Evolutionary conservation across 2,113 vertebrate genomes (phyloP).

Genomic region (Phocoena sinus): DNA sequence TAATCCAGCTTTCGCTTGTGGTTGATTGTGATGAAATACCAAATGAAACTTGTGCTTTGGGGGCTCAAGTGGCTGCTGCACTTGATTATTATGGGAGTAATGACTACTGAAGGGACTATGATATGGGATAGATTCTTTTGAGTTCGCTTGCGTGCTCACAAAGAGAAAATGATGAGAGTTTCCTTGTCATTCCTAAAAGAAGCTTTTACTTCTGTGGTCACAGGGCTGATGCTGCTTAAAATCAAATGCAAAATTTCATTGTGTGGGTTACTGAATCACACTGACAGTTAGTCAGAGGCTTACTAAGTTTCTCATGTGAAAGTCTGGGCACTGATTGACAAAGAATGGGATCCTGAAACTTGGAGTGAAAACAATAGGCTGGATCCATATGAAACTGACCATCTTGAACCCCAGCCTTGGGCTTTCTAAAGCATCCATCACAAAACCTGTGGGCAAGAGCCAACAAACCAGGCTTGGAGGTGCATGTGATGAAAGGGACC

Average conservation of each 20-base stretch:
- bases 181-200: constrained; percentile 11
- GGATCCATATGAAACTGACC: background rate
- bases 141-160: background rate
- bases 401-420: background rate
- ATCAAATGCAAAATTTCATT: constrained; percentile 11
- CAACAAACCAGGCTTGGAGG: background rate
- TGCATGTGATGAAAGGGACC: background rate
- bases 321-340: background rate
- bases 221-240: background rate
- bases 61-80: background rate
- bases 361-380: background rate
- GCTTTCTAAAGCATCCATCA: background rate
- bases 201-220: background rate
- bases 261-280: constrained; percentile 1
- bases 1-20: constrained; percentile 13
- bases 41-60: constrained; percentile 8
- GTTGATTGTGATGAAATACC: constrained; percentile 29
- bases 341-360: constrained; percentile 1
- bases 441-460: background rate
- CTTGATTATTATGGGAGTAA: constrained; percentile 41
- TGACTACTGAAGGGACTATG: background rate
- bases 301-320: background rate
- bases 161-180: constrained; percentile 49
- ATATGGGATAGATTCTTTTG: background rate
- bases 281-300: background rate